A percentile compares a stretch with the other conserved stretches of the same genome.
Evolutionary conservation across 2,113 vertebrate genomes (phyloP).

Genomic region (Herpailurus yagouaroundi): DNA sequence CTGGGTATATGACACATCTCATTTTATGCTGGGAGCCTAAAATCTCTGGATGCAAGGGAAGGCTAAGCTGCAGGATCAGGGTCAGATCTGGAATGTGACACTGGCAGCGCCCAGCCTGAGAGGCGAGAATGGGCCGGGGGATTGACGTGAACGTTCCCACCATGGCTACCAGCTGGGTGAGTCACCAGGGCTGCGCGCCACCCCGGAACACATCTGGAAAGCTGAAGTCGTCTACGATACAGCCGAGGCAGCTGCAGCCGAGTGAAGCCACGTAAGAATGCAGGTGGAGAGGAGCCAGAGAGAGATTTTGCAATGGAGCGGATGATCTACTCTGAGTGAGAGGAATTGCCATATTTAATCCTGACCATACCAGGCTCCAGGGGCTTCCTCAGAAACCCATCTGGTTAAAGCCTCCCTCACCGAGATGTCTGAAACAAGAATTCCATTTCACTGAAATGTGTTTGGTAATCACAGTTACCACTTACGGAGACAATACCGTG

Average conservation of each 20-base stretch:
- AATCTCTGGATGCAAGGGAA: background rate
- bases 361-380: background rate
- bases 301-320: background rate
- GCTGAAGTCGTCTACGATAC: conserved; percentile 50
- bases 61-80: background rate
- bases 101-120: background rate
- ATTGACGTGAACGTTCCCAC: background rate
- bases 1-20: background rate
- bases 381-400: background rate
- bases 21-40: background rate
- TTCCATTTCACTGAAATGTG: background rate
- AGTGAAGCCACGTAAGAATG: conserved; percentile 22
- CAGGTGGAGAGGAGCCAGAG: background rate
- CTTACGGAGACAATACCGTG: background rate
- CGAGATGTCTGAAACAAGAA: background rate
- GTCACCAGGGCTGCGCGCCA: background rate
- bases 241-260: background rate
- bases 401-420: background rate
- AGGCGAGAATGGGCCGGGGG: background rate
- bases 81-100: background rate
- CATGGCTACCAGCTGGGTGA: background rate
- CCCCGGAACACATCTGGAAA: conserved; percentile 9
- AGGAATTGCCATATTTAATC: conserved; percentile 9
- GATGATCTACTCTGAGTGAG: conserved; percentile 4
- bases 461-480: background rate